Evolutionary conservation across 37 sponge, comb jelly and placozoan species (phyloP), one percentile per base, ranked within the genome.

Genomic region (Aplysina aerophoba): DNA sequence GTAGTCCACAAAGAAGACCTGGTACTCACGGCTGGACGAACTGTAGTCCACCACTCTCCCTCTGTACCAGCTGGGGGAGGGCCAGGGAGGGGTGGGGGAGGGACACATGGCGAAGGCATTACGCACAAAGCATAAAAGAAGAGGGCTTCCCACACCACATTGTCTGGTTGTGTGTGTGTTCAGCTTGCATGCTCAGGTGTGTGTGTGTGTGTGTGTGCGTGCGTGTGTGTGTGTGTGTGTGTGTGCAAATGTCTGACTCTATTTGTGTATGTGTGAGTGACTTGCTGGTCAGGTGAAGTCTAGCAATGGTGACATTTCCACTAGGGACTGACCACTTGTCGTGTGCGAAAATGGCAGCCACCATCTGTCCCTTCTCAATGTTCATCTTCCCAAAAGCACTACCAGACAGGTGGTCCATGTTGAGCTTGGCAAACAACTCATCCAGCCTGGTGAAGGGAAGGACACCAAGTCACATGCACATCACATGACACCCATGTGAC

Each of bases 1-100:
- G 64, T 88, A 88, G 64, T 94, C 94, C 57, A 90, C 61, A 83
- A 94, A 94, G 64, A 84, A 85, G 34, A 82, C 53, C 77, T 54
- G 31, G 55, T 83, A 88, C 85, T 84, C 15, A 14, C 57, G 64
- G 41, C 28, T 30, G 4, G 74, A 34, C 50, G 88, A 44, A 57
- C 4, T 35, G 39, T 80, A 24, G 0, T 71, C 82, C 50, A 88
- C n/a, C 13, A 93, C 86, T 58, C 53, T 61, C 15, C 89, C 94
- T 22, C 94, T 79, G 56, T 94, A 94, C 86, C 88, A 88, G 12
- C 59, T 84, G 33, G 54, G 24, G 38, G 53, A 24, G n/a, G 30
- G 50, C n/a, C 78, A 55, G 55, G 54, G 55, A 79, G 80, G 19
- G 30, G 28, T 28, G 80, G 56, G n/a, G 57, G 50, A 44, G 50